phyloP scores from a whole-genome alignment of 2,888 invertebrate species.

The Nebria salina region DNA sequence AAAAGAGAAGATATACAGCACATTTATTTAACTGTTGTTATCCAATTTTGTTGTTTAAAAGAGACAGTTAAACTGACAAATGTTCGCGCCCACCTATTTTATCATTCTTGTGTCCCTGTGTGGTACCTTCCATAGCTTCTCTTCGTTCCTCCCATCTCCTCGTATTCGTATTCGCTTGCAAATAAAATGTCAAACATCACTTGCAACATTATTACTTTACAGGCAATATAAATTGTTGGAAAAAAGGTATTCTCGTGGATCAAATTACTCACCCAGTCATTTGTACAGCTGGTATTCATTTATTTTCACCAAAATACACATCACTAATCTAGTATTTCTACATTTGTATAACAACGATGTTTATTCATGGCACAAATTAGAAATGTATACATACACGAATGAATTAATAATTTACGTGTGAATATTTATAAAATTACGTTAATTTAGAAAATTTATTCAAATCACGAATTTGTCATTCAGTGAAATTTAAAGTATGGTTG shows the following conservation, averaged over 20 bases:
- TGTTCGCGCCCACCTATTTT: constrained; percentile 24
- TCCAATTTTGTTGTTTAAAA: constrained; percentile 36
- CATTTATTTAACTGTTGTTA: constrained; percentile 19
- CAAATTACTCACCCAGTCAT: background rate
- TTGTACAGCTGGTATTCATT: background rate
- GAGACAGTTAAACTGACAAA: constrained; percentile 37
- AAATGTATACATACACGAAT: too few relatives aligned
- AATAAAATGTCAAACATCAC: constrained; percentile 41
- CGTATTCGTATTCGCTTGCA: background rate
- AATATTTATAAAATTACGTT: too few relatives aligned
- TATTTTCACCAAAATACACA: background rate
- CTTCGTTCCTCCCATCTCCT: background rate
- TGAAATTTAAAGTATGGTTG: too few relatives aligned
- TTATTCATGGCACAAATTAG: too few relatives aligned
- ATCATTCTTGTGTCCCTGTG: background rate
- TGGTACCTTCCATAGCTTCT: too few relatives aligned
- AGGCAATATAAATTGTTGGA: constrained; percentile 20
- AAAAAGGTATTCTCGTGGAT: background rate
- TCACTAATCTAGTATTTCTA: background rate
- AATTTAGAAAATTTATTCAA: too few relatives aligned
- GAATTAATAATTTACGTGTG: too few relatives aligned
- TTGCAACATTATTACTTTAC: constrained; percentile 37
- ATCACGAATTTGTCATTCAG: too few relatives aligned
- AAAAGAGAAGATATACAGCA: background rate
- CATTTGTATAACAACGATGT: background rate